Evolutionary conservation across 1,140 invertebrate genomes (phyloP), one percentile per base, ranked within the genome.

Genomic region (Piezodorus guildinii): DNA sequence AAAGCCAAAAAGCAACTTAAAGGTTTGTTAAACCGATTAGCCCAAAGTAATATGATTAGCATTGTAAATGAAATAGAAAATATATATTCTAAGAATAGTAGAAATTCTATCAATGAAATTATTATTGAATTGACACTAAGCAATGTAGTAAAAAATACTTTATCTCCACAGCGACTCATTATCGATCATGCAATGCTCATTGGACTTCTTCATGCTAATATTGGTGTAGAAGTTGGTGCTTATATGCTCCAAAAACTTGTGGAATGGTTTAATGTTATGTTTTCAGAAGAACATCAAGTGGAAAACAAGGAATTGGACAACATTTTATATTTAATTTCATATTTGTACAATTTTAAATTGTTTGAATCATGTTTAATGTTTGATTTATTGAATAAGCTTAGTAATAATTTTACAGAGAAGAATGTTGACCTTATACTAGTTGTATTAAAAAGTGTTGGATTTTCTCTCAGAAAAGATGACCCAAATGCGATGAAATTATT

Each of bases 291-390:
- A 0, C 71, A 83, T 25, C 72, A 79, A 61, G 77, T 85, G 15
- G 85, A 87, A 68, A 82, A 87, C 69, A 97, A 97, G 74, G 76
- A 82, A 60, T 72, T 94, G n/a, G 91, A 96, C 70, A 97, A 96
- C 77, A 70, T 91, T 0, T 73, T 92, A 0, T 76, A 87, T 3
- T 79, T 94, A 46, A 75, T 97, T 0, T 81, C 84, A 3, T 84
- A 92, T 75, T 75, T 97, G 19, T 96, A 94, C 71, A 90, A 88
- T 73, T 97, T 96, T 72, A 94, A 94, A 79, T 88, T 91, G 16
- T 88, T 85, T 72, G 84, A 88, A 71, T 79, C 81, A 43, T 75
- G 77, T 16, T 76, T 94, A 10, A 72, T 93, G 0, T 88, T 86
- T 74, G 86, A 92, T 74, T 82, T 94, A n/a, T 77, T 94, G 4